Evolutionary conservation across 2,797 vertebrate genomes (phyloP).

Genomic region (Chelmon rostratus): DNA sequence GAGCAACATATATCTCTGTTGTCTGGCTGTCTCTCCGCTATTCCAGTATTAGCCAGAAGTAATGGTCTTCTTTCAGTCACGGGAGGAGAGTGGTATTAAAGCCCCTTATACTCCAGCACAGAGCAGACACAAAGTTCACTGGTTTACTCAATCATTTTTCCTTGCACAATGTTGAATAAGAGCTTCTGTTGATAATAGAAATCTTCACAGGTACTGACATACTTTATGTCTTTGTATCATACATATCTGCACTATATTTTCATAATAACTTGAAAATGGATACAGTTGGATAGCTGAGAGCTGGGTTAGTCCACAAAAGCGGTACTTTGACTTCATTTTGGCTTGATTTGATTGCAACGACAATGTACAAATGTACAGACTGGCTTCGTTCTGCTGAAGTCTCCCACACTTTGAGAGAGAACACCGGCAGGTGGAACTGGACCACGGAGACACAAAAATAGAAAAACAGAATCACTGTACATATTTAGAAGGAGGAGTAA

Average conservation of each 20-base stretch:
- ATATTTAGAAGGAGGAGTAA: conserved; percentile 68
- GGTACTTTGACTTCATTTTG: conserved; percentile 61
- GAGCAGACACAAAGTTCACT: conserved; percentile 43
- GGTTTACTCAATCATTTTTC: conserved; percentile 30
- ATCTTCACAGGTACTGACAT: conserved; percentile 48
- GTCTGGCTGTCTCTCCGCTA: conserved; percentile 44
- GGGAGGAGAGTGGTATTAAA: conserved; percentile 69
- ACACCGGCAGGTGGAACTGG: conserved; percentile 56
- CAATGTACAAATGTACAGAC: conserved; percentile 82
- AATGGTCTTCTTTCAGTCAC: conserved; percentile 68
- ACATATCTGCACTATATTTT: conserved; percentile 59
- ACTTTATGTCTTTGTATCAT: conserved; percentile 52
- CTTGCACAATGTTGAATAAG: conserved; percentile 48
- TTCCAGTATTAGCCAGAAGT: conserved; percentile 75
- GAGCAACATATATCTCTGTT: conserved; percentile 53
- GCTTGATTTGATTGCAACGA: conserved; percentile 63
- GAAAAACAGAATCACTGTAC: conserved; percentile 77
- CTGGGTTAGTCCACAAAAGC: conserved; percentile 69
- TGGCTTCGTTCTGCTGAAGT: conserved; percentile 38
- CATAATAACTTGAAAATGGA: conserved; percentile 55
- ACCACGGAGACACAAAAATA: conserved; percentile 79
- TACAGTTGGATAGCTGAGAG: conserved; percentile 56
- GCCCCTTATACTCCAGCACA: conserved; percentile 42
- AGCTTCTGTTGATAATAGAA: conserved; percentile 55
- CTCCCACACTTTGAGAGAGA: conserved; percentile 47